These are phyloP conservation scores for Rhabdophis nuchalis DNA, from an alignment of 2,797 vertebrate genomes.

Conservation along the genomic window DNA sequence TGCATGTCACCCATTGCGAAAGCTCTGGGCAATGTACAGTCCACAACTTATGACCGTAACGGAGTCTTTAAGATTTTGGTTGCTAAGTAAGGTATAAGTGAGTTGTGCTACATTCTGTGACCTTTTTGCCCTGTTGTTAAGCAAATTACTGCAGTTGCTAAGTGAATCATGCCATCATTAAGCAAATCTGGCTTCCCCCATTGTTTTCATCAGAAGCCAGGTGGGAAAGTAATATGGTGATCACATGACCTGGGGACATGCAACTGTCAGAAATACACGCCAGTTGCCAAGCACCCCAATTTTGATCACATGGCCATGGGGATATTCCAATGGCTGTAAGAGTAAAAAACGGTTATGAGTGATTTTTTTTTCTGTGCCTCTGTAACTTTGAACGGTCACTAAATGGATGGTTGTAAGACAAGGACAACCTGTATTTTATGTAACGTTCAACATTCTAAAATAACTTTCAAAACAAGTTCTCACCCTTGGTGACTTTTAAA, in stretches of 20 bases:
- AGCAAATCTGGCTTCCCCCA: background rate
- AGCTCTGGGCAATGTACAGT: background rate
- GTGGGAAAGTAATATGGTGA: background rate
- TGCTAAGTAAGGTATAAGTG: background rate
- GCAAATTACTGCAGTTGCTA: background rate
- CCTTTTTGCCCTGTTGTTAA: background rate
- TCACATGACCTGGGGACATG: background rate
- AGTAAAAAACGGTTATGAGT: background rate
- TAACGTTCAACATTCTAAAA: background rate
- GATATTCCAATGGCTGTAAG: background rate
- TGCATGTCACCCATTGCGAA: background rate
- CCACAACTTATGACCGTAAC: rapidly evolving
- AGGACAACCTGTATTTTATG: background rate
- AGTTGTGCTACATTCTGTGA: background rate
- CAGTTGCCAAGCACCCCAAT: background rate
- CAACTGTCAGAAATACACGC: background rate
- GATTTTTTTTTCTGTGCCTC: background rate
- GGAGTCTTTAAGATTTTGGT: background rate
- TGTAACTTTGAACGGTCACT: background rate
- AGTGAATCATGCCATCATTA: background rate
- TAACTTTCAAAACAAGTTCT: background rate
- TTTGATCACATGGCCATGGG: background rate
- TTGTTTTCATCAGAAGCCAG: background rate
- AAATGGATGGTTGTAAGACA: background rate
- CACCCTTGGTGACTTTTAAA: background rate